Conservation (phyloP, 2,797 vertebrate species). For the Lindbergichthys nudifrons region DNA sequence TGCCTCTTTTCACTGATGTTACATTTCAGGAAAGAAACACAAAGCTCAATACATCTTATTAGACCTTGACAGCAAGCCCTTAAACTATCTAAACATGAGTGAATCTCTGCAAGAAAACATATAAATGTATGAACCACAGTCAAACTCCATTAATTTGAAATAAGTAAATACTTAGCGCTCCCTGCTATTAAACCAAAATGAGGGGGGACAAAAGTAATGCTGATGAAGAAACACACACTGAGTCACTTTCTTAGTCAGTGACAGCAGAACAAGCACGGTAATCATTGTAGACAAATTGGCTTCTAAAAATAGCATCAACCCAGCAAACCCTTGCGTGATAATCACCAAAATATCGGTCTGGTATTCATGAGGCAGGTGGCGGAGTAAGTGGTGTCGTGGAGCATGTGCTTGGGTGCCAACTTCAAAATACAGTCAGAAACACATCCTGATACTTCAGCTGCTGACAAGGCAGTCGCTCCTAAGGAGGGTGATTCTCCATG, state of each 20-base stretch:
- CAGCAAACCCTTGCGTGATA: conserved; percentile 33
- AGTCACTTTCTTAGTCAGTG: conserved; percentile 39
- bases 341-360: conserved; percentile 41
- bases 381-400: conserved; percentile 9
- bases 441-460: conserved; percentile 48
- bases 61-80: neutral
- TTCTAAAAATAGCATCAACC: conserved; percentile 61
- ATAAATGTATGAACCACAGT: conserved; percentile 15
- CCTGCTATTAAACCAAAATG: conserved; percentile 14
- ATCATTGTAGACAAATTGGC: conserved; percentile 50
- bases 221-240: conserved; percentile 31
- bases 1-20: conserved; percentile 49
- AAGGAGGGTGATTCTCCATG: conserved; percentile 8
- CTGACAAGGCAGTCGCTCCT: conserved; percentile 33
- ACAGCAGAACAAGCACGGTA: conserved; percentile 32
- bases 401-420: conserved; percentile 18
- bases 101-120: conserved; percentile 6
- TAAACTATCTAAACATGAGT: neutral
- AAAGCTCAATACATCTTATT: conserved; percentile 18
- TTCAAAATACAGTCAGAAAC: conserved; percentile 41
- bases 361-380: conserved; percentile 39
- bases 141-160: conserved; percentile 3
- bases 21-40: conserved; percentile 36
- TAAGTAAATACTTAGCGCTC: neutral
- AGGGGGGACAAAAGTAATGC: conserved; percentile 1